These are phyloP conservation scores for Oithona nana DNA, from an alignment of 2,888 invertebrate genomes.

Conservation along the genomic window DNA sequence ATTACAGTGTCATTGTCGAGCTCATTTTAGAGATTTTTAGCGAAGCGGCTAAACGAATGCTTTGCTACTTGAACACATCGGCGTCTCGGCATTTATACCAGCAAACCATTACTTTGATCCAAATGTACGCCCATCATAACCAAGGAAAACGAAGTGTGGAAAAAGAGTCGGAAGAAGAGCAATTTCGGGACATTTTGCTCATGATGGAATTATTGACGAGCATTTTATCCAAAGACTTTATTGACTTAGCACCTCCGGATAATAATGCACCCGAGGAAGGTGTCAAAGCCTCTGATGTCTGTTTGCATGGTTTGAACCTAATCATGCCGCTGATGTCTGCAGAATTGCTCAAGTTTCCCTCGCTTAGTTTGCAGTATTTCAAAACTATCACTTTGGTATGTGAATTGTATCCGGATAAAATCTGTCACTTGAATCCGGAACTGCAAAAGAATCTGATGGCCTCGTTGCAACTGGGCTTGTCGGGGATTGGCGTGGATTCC, in stretches of 20 bases:
- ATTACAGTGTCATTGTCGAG: slow-evolving; percentile 57
- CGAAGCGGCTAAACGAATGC: slow-evolving; percentile 47
- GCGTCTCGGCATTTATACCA: slow-evolving; percentile 32
- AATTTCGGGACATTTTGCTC: slow-evolving; percentile 51
- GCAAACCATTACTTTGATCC: not conserved
- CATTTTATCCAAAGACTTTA: slow-evolving; percentile 37
- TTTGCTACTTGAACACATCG: slow-evolving; percentile 38
- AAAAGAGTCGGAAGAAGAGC: slow-evolving; percentile 45
- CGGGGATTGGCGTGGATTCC: slow-evolving; percentile 37
- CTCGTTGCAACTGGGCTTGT: slow-evolving; percentile 40
- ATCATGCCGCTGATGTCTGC: slow-evolving; percentile 51
- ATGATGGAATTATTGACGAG: slow-evolving; percentile 54
- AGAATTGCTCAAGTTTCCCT: slow-evolving; percentile 48
- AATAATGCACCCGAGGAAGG: slow-evolving; percentile 19
- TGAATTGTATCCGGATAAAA: slow-evolving; percentile 44
- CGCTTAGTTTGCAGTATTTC: slow-evolving; percentile 42
- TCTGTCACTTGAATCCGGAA: slow-evolving; percentile 28
- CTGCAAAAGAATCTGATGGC: slow-evolving; percentile 36
- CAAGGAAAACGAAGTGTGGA: slow-evolving; percentile 23
- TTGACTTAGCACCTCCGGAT: slow-evolving; percentile 30
- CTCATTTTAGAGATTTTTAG: slow-evolving; percentile 51
- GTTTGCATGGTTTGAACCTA: slow-evolving; percentile 46
- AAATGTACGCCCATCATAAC: slow-evolving; percentile 24
- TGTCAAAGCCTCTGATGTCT: slow-evolving; percentile 37
- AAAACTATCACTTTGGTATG: slow-evolving; percentile 43